Evolutionary conservation across 2,888 invertebrate species (phyloP).

Genomic region (Lepeophtheirus nordmannii): DNA sequence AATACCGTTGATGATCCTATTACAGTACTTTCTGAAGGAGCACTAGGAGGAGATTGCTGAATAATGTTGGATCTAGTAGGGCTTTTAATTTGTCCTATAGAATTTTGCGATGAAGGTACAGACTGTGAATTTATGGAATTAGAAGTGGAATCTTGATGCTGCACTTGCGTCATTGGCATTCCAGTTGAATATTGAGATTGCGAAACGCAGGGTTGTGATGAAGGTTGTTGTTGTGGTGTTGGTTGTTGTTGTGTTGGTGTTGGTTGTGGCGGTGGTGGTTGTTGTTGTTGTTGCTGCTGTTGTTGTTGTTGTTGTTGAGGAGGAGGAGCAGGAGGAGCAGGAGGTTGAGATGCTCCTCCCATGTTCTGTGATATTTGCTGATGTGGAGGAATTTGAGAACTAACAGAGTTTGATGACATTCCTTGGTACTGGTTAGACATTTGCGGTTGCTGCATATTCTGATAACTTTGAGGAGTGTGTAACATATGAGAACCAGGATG

Average conservation of each 20-base stretch:
- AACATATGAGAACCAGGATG: neutral
- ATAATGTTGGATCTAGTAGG: neutral
- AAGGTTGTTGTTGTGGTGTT: neutral
- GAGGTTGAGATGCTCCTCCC: too few species aligned
- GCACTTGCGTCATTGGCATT: neutral
- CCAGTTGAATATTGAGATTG: neutral
- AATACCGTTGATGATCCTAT: neutral
- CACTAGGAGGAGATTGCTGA: neutral
- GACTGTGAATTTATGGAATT: constrained; percentile 1
- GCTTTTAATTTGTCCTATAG: neutral
- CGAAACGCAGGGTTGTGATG: neutral
- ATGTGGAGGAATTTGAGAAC: constrained; percentile 8
- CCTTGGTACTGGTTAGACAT: neutral
- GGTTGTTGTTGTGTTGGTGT: neutral
- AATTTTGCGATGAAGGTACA: constrained; percentile 6
- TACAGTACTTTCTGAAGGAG: neutral
- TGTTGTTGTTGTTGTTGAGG: neutral
- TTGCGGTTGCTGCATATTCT: constrained; percentile 10
- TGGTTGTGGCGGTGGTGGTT: too few species aligned
- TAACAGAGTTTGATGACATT: neutral
- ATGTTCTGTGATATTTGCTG: neutral
- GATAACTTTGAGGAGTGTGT: neutral
- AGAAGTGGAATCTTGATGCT: neutral
- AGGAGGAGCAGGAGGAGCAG: neutral
- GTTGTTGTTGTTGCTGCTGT: neutral